phyloP scores from a whole-genome alignment of 1,140 invertebrate genomes.

The Oedothorax gibbosus region DNA sequence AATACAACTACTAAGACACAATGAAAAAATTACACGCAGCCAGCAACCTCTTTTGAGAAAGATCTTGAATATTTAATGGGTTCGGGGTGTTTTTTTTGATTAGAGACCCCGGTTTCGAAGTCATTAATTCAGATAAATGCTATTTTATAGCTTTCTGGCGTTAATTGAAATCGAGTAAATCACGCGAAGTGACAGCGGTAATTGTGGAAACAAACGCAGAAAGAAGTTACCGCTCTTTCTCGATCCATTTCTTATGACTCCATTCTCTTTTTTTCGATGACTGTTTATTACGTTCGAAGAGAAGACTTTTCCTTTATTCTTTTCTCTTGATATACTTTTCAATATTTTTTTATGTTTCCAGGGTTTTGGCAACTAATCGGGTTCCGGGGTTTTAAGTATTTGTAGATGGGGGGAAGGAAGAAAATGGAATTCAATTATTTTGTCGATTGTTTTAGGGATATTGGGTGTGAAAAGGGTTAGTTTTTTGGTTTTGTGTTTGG shows the following conservation, averaged over 20 bases:
- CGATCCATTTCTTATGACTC: constrained; percentile 1
- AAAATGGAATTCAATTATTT: constrained; percentile 57
- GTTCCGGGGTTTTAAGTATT: constrained; percentile 46
- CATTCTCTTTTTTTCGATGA: constrained; percentile 19
- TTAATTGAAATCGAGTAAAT: constrained; percentile 61
- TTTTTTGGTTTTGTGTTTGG: neutral
- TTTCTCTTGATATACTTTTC: constrained; percentile 23
- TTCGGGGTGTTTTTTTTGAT: constrained; percentile 54
- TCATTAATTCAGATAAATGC: constrained; percentile 61
- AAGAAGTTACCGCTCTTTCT: constrained; percentile 20
- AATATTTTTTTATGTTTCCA: neutral
- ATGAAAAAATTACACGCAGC: constrained; percentile 16
- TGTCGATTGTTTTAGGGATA: constrained; percentile 55
- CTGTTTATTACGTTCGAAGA: constrained; percentile 45
- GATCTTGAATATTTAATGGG: constrained; percentile 59
- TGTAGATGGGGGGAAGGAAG: constrained; percentile 11
- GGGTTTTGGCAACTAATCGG: constrained; percentile 31
- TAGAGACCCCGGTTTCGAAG: constrained; percentile 40
- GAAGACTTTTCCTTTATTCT: constrained; percentile 12
- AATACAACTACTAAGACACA: neutral
- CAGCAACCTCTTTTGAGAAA: constrained; percentile 15
- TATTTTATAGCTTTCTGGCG: constrained; percentile 59
- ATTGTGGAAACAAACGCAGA: constrained; percentile 60
- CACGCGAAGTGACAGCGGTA: constrained; percentile 57
- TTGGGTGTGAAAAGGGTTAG: constrained; percentile 35